Evolutionary conservation across 2,797 vertebrate genomes (phyloP).

Genomic region (Clarias laeviceps): DNA sequence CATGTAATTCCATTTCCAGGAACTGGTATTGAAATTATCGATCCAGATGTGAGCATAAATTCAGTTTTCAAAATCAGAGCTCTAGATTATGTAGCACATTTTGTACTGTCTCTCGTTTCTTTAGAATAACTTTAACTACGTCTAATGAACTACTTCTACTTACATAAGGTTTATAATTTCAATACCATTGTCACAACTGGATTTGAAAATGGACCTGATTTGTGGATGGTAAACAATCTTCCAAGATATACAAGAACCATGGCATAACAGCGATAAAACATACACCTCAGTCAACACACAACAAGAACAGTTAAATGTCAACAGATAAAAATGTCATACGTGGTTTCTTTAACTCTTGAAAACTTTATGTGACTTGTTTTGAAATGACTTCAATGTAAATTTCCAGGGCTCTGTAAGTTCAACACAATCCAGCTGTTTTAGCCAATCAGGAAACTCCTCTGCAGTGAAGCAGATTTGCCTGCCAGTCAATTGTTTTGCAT

Average conservation of each 20-base stretch:
- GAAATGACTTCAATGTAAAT: neutral
- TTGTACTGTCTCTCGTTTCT: neutral
- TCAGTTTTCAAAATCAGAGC: neutral
- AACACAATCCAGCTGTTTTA: slow-evolving; percentile 4
- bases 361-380: neutral
- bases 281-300: slow-evolving; percentile 3
- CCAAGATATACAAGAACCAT: neutral
- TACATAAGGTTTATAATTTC: neutral
- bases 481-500: neutral
- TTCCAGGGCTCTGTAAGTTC: neutral
- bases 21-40: neutral
- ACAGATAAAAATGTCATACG: slow-evolving; percentile 8
- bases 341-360: neutral
- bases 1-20: neutral
- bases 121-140: neutral
- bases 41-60: neutral
- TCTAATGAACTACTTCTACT: neutral
- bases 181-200: neutral
- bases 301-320: slow-evolving; percentile 5
- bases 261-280: slow-evolving; percentile 24
- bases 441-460: neutral
- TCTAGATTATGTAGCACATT: neutral
- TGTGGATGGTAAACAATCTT: slow-evolving; percentile 26
- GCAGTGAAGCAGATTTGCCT: neutral
- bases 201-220: neutral